phyloP scores from a whole-genome alignment of 2,113 vertebrate species.

The Pleuronectes platessa region DNA sequence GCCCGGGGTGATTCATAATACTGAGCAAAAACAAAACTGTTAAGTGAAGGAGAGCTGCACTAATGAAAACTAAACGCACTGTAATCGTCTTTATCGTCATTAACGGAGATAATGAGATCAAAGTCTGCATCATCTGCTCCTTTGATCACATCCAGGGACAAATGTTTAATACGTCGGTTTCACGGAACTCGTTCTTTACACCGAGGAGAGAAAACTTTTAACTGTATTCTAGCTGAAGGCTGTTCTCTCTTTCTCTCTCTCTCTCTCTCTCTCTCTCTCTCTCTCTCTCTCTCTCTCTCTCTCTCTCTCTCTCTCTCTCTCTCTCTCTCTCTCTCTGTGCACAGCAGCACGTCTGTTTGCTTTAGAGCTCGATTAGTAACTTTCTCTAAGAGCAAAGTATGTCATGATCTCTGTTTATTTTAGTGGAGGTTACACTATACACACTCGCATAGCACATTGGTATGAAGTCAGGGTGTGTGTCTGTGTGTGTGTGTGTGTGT shows the following conservation, averaged over 20 bases:
- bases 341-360: background rate
- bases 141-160: background rate
- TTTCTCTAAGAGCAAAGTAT: background rate
- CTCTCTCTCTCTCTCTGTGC: background rate
- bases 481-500: too few species aligned
- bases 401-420: slow-evolving; percentile 1
- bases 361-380: slow-evolving; percentile 17
- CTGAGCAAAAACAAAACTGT: background rate
- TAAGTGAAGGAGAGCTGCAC: background rate
- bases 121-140: background rate
- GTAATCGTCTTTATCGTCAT: background rate
- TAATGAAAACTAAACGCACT: background rate
- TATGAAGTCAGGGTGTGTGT: too few species aligned
- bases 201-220: background rate
- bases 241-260: background rate
- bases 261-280: too few species aligned
- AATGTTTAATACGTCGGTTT: background rate
- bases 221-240: slow-evolving; percentile 6
- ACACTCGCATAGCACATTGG: background rate
- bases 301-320: too few species aligned
- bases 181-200: too few species aligned
- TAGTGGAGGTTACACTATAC: background rate
- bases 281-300: too few species aligned
- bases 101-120: background rate
- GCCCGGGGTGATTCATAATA: background rate